These are phyloP conservation scores for Oasisia sp. DNA, from an alignment of 2,888 invertebrate genomes.

Conservation along the genomic window DNA sequence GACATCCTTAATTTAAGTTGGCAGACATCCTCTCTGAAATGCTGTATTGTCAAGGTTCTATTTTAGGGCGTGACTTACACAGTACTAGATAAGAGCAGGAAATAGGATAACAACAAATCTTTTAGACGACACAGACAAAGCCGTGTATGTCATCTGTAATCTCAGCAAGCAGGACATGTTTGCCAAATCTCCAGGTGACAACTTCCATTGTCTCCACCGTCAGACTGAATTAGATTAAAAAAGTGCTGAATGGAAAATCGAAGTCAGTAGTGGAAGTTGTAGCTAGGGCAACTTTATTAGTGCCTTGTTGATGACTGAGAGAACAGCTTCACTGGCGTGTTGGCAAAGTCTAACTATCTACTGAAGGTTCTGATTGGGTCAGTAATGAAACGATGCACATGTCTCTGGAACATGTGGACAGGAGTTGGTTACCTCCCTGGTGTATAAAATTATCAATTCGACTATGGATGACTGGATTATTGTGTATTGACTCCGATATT, in stretches of 20 bases:
- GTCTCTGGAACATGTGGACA: too few species aligned
- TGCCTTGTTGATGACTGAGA: too few species aligned
- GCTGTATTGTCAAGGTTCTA: background rate
- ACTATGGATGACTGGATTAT: too few species aligned
- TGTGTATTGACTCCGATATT: too few species aligned
- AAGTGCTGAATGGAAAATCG: background rate
- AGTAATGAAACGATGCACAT: too few species aligned
- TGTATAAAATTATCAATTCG: too few species aligned
- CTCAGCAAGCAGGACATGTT: background rate
- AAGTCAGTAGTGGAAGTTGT: background rate
- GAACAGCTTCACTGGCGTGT: background rate
- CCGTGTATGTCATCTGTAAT: background rate
- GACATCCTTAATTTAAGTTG: too few species aligned
- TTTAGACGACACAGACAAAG: background rate
- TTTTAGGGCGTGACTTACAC: background rate
- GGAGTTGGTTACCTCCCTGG: too few species aligned
- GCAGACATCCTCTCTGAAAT: too few species aligned
- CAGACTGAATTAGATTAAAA: background rate
- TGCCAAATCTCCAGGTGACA: background rate
- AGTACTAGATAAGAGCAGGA: background rate
- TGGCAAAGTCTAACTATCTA: background rate
- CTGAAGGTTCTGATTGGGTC: background rate
- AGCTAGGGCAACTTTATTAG: background rate
- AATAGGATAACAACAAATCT: conserved; percentile 4
- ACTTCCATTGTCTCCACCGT: background rate